Evolutionary conservation across 2,797 vertebrate species (phyloP), one percentile per base, ranked within the genome.

Genomic region (Ara ararauna): DNA sequence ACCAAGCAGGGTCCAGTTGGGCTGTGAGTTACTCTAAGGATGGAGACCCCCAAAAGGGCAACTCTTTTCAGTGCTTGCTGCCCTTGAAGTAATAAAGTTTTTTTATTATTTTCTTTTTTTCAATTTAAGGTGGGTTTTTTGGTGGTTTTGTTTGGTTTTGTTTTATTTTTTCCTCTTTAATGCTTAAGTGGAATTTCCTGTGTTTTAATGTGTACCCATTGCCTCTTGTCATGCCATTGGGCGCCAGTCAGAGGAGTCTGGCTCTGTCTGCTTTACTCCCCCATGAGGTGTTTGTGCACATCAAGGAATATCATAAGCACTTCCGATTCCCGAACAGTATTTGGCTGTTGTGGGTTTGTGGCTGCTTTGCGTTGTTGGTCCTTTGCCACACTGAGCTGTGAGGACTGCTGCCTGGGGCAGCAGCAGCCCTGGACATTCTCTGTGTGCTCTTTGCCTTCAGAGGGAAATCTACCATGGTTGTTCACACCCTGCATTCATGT

Each of bases 61-160:
- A 34, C 30, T 24, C 40, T 51, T 89, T 24, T 22, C 44, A 36
- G 27, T 85, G n/a, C 13, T 65, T 82, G 27, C 13, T 3, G 14
- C 29, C 24, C 42, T 76, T 0, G 0, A 18, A 48, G 27, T 47
- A 67, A 64, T 84, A 88, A 45, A 18, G 3, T 4, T 34, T 66
- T 29, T 0, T 6, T 0, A 4, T 27, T 75, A 7, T 60, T 56
- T 2, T 34, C 20, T 32, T 65, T 87, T 53, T 29, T 11, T 60
- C 7, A 58, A 17, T 36, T 36, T 60, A 17, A 60, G 23, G 56
- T 60, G 34, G 15, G 23, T 0, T 36, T 60, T 26, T 60, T 60
- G 10, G 9, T 58, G n/a, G 22, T 15, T 24, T 58, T 58, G 13
- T n/a, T 56, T 56, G 18, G 5, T 3, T 42, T 48, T 54, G 17